Base-by-base conservation (phyloP, 2,113 vertebrate genomes). In the Phalacrocorax aristotelis region DNA sequence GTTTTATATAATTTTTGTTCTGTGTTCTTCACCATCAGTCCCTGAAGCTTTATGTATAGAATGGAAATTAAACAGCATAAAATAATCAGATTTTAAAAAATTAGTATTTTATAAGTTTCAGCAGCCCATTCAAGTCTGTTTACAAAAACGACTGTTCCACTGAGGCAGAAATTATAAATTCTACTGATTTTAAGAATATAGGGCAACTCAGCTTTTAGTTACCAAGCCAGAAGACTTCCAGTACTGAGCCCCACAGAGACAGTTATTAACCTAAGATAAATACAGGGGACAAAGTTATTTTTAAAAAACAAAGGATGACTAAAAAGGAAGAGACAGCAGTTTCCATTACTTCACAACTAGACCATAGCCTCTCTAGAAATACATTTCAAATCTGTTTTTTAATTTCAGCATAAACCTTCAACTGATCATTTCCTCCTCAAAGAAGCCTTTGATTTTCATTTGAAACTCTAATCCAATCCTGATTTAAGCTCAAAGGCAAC, bases 241-340 rank as follows among this genome's bases (percentile, higher is more conserved):
- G 48, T 17, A 52, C 12, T 0, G 1, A 46, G 25, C 19, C n/a
- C 26, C 4, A 4, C 1, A 71, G 18, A 75, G 30, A 75, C 11
- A 36, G 26, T 54, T 71, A 86, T 32, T 79, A 88, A 88, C 32
- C 18, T 22, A 52, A 30, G 9, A 74, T 23, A 81, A 66, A 85
- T 52, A 70, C 26, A 44, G 14, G 7, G 6, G 5, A 69, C 26
- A 75, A 51, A 78, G 36, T 58, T 6, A 89, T 62, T 25, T 40
- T 91, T 46, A 68, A 83, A 93, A 30, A 86, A 5, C 18, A 79
- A 86, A 75, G 18, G 15, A 46, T 14, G 7, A 80, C 3, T 23
- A 46, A 49, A 90, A 57, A 32, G 2, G 3, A 10, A 76, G 62
- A 74, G 88, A 18, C 15, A 18, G 21, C 11, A 52, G 36, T 62